Conservation (phyloP, 2,113 vertebrate genomes). For the Tenebrosternarchus preto region DNA sequence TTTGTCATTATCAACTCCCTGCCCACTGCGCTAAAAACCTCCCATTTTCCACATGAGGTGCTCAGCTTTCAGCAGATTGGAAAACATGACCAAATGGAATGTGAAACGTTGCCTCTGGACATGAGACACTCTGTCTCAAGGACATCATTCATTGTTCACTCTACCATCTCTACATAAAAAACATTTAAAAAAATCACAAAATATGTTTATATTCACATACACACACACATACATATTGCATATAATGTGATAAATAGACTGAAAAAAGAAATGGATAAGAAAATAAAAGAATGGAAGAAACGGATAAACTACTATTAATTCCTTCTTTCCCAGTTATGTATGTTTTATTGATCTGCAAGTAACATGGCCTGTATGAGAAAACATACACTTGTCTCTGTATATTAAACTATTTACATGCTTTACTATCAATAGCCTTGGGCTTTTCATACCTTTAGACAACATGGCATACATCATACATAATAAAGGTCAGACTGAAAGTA, state of each 20-base stretch:
- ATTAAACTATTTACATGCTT: neutral
- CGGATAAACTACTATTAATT: too few relatives aligned
- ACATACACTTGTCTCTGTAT: neutral
- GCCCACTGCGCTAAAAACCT: conserved; percentile 54
- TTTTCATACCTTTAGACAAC: neutral
- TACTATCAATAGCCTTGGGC: neutral
- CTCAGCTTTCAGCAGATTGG: conserved; percentile 61
- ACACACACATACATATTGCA: conserved; percentile 34
- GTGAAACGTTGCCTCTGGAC: conserved; percentile 60
- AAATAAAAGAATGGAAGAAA: too few relatives aligned
- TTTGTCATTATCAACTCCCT: conserved; percentile 54
- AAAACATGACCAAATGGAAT: conserved; percentile 66
- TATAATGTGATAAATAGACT: neutral
- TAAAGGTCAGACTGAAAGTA: neutral
- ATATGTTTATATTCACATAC: too few relatives aligned
- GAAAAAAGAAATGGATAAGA: too few relatives aligned
- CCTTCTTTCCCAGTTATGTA: too few relatives aligned
- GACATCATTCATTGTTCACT: conserved; percentile 53
- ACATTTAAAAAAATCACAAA: neutral
- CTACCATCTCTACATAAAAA: conserved; percentile 33
- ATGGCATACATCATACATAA: neutral
- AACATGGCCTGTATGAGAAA: neutral
- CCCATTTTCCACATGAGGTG: conserved; percentile 63
- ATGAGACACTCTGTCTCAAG: conserved; percentile 56
- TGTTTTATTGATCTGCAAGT: neutral